Base-by-base conservation (phyloP, 2,113 vertebrate genomes). In the Argyrosomus japonicus region DNA sequence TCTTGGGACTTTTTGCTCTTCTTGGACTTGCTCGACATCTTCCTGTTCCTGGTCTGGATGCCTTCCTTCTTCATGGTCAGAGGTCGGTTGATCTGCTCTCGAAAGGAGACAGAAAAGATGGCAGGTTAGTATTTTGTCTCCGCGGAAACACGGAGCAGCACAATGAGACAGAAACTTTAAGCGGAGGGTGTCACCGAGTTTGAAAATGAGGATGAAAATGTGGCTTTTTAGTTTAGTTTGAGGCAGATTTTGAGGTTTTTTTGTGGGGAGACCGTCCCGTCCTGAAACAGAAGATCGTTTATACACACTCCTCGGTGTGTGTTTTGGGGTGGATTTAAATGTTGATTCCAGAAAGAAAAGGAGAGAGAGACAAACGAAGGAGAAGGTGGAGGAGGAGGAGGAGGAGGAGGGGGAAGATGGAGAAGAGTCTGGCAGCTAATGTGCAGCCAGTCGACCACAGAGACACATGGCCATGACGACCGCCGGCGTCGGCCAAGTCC, bases 1-100 rank as follows among this genome's bases (percentile, higher is more conserved):
- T 99, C 98, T 3, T 97, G 97, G 68, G 97, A 96, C 93, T 99
- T 99, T 97, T 99, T 99, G 96, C 97, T 97, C 95, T 99, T 99
- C 97, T 99, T 99, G 88, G 98, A 99, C 93, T 99, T 99, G 96
- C 97, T 99, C 95, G 98, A 99, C 98, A 99, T 99, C 93, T 99
- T 99, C 88, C 98, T 94, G 95, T 99, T 99, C 94, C 98, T 93
- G 93, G 98, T 99, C 96, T 99, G 98, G 92, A 99, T 99, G 90
- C 98, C 98, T 96, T 99, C 98, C 93, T 99, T 99, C 97, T 99
- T 99, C 98, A 99, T 99, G 91, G 98, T 99, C 96, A 99, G 95
- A 94, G 98, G 98, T 97, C 98, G 97, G 97, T 99, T 99, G 96
- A 99, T 99, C 98, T 99, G 96, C 90, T 93, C 91, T 91, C 93